Evolutionary conservation across 2,113 vertebrate genomes (phyloP), one percentile per base, ranked within the genome.

Genomic region (Pitta sordida): DNA sequence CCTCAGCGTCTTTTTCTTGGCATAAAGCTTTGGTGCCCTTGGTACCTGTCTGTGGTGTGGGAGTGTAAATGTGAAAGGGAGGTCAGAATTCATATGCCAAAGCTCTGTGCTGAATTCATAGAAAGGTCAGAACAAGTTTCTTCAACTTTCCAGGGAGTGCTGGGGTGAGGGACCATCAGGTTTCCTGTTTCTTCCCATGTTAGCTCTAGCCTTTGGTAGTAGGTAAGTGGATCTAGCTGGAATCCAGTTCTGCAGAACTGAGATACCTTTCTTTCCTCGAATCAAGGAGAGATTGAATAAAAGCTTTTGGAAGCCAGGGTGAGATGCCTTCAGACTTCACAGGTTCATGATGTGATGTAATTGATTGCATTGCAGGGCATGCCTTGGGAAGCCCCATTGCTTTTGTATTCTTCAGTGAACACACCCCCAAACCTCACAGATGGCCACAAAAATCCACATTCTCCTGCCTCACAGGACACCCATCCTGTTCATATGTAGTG

Each of bases 401-500:
- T 52, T 53, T 43, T 80, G 44, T 65, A 39, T 74, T 52, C 65
- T 74, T 21, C 11, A 27, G 15, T 14, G n/a, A 69, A 23, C 11
- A 77, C 83, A 48, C 11, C n/a, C 36, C 41, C 19, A 46, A n/a
- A 10, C 59, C 22, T 29, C 43, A 34, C 15, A 80, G 5, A 41
- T 65, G 55, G 58, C 41, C 68, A 44, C 23, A 52, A 77, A 49
- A 59, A 19, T 5, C 39, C 27, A 11, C 9, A 2, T 65, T 76
- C 41, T 70, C 34, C 46, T 30, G 11, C 24, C 55, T 78, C 39
- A 21, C 0, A 0, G 68, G 20, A 55, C 29, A 58, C 55, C 20
- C 0, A 0, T 46, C 41, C 41, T 41, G 13, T 60, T 56, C n/a
- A n/a, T n/a, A n/a, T 34, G 59, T 44, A 62, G 37, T 1, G 1